A percentile compares a stretch with the other conserved stretches of the same genome.
Evolutionary conservation across 2,888 invertebrate genomes (phyloP).

Genomic region (Trachelus troglodyta): DNA sequence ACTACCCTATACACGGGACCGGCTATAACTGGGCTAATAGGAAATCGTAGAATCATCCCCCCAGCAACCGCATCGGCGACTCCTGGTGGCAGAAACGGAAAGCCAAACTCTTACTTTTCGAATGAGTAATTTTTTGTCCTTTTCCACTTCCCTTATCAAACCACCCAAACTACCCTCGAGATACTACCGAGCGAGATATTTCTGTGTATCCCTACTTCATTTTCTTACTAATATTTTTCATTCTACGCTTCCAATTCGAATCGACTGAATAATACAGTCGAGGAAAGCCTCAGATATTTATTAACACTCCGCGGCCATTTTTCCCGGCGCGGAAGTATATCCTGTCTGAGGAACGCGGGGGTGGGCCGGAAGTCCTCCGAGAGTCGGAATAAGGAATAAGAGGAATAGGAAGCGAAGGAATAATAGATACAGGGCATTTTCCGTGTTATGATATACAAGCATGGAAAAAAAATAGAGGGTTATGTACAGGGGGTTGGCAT

Average conservation of each 20-base stretch:
- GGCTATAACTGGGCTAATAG: conserved; percentile 59
- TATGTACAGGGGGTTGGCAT: background rate
- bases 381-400: background rate
- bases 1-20: conserved; percentile 48
- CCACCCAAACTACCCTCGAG: too few species aligned
- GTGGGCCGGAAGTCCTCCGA: background rate
- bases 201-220: background rate
- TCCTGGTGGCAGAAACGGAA: background rate
- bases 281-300: background rate
- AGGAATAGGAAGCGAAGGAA: background rate
- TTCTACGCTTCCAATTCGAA: background rate
- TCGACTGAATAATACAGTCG: background rate
- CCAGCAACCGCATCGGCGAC: background rate
- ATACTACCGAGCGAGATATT: too few species aligned
- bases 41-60: conserved; percentile 19
- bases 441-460: background rate
- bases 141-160: background rate
- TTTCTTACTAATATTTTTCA: background rate
- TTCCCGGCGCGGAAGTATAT: background rate
- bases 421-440: background rate
- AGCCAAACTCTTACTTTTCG: background rate
- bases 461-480: background rate
- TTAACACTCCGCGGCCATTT: background rate
- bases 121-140: background rate
- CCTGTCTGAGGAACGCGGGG: background rate